Base-by-base conservation (phyloP, 2,113 vertebrate genomes). In the Brienomyrus longianalis region DNA sequence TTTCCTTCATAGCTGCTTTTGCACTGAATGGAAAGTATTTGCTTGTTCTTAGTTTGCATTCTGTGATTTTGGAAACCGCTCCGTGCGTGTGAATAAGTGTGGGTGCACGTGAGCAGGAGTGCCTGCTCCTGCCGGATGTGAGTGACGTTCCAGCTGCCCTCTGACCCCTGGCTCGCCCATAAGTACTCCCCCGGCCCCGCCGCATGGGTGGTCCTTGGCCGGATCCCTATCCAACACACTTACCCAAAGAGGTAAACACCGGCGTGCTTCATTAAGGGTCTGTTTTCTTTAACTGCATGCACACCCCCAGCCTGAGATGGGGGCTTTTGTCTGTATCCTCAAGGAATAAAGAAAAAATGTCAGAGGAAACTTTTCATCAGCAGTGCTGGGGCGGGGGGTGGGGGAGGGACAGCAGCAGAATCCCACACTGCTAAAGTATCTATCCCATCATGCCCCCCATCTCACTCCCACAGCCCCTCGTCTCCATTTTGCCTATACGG, bases 121-220 rank as follows among this genome's bases (percentile, higher is more conserved):
- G 23, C 83, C 48, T 51, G 83, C 19, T 23, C 35, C 56, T 74
- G 74, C 31, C 66, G 47, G 39, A 51, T 45, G n/a, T 86, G 89
- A 66, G 70, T 23, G 19, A 86, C 21, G 45, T 35, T 39, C 43
- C n/a, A 39, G 56, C 11, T 90, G 56, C 86, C 17, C 43, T 17
- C 83, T 23, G 39, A 43, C 80, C n/a, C 51, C 52, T 11, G 21
- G 35, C 45, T 17, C 31, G 6, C 70, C 70, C 77, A 39, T 21
- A 1, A 23, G 45, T 4, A 11, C 17, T 47, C 35, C 45, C 27
- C 66, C 47, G 1, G 5, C 43, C 0, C 51, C 31, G 17, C 86
- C 52, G 15, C 15, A 74, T 88, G 90, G 90, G 90, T 90, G 90
- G 90, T 90, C 86, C 51, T 39, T 59, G 51, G 35, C 43, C 39